Conservation (phyloP, 1,140 invertebrate genomes). For the Zaprionus inermis region DNA sequence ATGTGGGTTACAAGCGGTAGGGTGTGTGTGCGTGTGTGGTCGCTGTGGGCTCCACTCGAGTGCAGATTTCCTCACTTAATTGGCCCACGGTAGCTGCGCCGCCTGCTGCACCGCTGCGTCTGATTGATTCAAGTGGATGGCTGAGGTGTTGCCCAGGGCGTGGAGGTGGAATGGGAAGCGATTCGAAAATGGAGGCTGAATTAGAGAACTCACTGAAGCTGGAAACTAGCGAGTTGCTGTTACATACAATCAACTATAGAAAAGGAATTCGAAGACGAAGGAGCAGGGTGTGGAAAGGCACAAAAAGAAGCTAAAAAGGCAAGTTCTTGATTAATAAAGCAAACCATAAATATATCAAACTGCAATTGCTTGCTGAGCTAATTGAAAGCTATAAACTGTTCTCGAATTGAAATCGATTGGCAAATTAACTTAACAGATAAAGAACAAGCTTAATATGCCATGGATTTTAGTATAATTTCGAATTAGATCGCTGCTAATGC, state of each 20-base stretch:
- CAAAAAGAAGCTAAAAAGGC: background rate
- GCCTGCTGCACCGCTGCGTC: constrained; percentile 20
- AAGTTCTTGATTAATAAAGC: too few species aligned
- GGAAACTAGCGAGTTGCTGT: too few species aligned
- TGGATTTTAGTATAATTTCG: too few species aligned
- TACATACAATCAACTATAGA: too few species aligned
- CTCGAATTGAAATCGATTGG: background rate
- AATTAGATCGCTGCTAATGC: too few species aligned
- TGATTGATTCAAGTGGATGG: constrained; percentile 66
- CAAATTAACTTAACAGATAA: too few species aligned
- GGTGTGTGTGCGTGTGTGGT: background rate
- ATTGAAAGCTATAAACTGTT: too few species aligned
- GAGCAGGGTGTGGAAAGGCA: background rate
- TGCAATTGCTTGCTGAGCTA: too few species aligned
- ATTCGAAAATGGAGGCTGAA: background rate
- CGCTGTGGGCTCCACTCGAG: constrained; percentile 69
- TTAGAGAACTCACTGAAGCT: background rate
- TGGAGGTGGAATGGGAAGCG: too few species aligned
- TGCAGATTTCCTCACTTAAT: constrained; percentile 75
- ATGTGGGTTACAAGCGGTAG: background rate
- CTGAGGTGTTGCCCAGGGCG: background rate
- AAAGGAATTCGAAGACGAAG: background rate
- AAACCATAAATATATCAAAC: too few species aligned
- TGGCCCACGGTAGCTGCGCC: constrained; percentile 50
- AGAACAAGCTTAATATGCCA: too few species aligned